Percentiles rank a stretch among this genome's conserved stretches.
These are phyloP conservation scores for Antedon mediterranea DNA, from an alignment of 53 echinoderm and acorn worm genomes.

Conservation along the genomic window DNA sequence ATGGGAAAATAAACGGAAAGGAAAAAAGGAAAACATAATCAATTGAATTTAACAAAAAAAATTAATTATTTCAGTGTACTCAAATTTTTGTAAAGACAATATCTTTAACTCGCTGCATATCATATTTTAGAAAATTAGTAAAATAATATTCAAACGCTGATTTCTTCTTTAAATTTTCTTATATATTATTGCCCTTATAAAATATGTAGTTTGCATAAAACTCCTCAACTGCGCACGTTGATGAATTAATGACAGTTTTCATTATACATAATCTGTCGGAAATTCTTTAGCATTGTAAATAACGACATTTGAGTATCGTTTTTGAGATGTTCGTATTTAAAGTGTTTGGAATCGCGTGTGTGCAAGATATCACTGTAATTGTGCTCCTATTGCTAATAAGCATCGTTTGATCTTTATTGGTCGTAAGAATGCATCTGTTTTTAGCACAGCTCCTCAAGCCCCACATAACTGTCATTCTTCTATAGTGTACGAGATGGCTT, in stretches of 20 bases:
- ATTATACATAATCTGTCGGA: background rate
- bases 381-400: background rate
- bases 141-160: no score
- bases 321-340: background rate
- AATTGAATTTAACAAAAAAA: no score
- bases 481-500: background rate
- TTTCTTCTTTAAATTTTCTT: no score
- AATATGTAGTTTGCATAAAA: no score
- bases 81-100: no score
- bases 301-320: background rate
- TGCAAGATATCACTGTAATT: background rate
- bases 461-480: background rate
- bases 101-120: no score
- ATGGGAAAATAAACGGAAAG: no score
- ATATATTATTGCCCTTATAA: no score
- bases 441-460: background rate
- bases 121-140: no score
- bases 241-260: background rate
- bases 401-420: background rate
- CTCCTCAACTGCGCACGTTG: background rate
- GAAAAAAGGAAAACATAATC: no score
- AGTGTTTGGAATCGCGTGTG: background rate
- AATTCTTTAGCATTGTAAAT: background rate
- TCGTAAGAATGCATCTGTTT: background rate
- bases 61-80: no score